These are phyloP conservation scores for Perognathus longimembris DNA, from an alignment of 2,113 vertebrate genomes.

Conservation along the genomic window DNA sequence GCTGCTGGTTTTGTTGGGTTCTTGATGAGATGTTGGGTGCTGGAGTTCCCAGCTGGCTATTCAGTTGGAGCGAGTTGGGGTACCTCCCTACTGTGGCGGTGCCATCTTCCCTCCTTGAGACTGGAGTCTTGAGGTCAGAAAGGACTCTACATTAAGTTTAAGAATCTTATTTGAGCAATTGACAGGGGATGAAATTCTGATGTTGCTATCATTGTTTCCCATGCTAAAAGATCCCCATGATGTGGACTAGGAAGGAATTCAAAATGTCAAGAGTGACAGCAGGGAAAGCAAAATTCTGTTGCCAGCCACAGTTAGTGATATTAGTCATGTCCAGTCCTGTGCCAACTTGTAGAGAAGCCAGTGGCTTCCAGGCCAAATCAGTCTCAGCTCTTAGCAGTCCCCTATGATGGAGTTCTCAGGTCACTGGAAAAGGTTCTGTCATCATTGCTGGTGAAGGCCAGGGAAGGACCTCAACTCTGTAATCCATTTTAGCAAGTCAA, in stretches of 20 bases:
- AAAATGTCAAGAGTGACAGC: conserved; percentile 55
- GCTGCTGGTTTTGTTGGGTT: too few species aligned
- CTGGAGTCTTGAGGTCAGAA: not conserved
- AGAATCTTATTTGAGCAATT: not conserved
- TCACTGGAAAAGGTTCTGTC: conserved; percentile 39
- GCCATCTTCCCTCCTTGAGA: too few species aligned
- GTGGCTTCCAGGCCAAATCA: not conserved
- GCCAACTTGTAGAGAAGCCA: conserved; percentile 54
- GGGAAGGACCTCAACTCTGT: not conserved
- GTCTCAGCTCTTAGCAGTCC: not conserved
- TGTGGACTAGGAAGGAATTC: conserved; percentile 9
- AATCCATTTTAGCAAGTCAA: not conserved
- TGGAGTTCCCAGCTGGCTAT: too few species aligned
- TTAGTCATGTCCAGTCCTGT: not conserved
- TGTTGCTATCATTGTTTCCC: not conserved
- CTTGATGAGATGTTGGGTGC: too few species aligned
- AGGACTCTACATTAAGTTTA: not conserved
- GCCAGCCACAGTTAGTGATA: conserved; percentile 47
- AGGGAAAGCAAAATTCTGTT: conserved; percentile 32
- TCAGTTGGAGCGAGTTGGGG: too few species aligned
- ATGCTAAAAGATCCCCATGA: not conserved
- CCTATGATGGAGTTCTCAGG: conserved; percentile 25
- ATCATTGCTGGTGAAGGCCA: not conserved
- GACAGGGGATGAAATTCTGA: conserved; percentile 30
- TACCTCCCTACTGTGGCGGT: too few species aligned